A percentile compares a stretch with the other conserved stretches of the same genome.
These are phyloP conservation scores for Alosa alosa DNA, from an alignment of 2,113 vertebrate species.

Conservation along the genomic window DNA sequence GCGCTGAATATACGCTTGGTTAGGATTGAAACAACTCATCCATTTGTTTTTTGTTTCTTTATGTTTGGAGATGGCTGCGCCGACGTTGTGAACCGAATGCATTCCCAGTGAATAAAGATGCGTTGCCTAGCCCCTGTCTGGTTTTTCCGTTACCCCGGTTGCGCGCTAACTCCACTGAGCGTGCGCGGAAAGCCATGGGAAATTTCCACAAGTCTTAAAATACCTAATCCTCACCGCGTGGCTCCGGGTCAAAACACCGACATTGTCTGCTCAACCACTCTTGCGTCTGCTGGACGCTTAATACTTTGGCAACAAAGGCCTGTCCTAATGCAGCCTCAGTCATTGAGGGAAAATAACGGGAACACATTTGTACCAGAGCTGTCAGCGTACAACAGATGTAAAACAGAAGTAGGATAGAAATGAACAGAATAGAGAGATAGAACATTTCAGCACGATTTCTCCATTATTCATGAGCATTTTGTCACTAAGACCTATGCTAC, in stretches of 20 bases:
- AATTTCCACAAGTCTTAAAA: conserved; percentile 51
- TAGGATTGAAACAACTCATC: conserved; percentile 15
- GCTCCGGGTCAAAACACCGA: conserved; percentile 23
- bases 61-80: conserved; percentile 4
- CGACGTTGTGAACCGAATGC: neutral
- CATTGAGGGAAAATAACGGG: neutral
- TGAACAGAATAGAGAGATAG: too few species aligned
- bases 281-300: neutral
- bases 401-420: neutral
- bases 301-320: neutral
- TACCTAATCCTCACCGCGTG: conserved; percentile 43
- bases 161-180: conserved; percentile 37
- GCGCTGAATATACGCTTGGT: conserved; percentile 9
- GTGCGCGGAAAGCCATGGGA: conserved; percentile 40
- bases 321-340: neutral
- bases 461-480: too few species aligned
- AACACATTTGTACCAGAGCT: neutral
- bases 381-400: neutral
- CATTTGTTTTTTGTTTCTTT: conserved; percentile 15
- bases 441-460: too few species aligned
- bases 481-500: too few species aligned
- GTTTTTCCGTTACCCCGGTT: conserved; percentile 6
- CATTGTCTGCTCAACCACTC: conserved; percentile 4
- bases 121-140: conserved; percentile 11
- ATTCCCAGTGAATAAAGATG: conserved; percentile 37